Conservation (phyloP, 2,797 vertebrate species). For the Microhierax caerulescens region DNA sequence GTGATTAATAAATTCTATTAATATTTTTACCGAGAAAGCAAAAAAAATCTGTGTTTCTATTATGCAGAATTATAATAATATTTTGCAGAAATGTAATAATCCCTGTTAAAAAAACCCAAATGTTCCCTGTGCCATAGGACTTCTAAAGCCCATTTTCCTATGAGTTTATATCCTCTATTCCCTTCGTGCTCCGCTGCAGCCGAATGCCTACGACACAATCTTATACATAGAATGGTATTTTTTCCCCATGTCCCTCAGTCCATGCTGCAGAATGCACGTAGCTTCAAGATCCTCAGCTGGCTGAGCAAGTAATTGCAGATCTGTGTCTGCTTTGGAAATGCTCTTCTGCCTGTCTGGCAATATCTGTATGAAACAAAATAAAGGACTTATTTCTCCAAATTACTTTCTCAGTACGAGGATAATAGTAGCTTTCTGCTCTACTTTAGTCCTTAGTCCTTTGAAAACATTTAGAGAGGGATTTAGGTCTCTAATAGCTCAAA, state of each 20-base stretch:
- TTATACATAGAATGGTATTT: not conserved
- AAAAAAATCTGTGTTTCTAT: not conserved
- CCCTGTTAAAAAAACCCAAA: rapidly evolving
- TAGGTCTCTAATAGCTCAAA: not conserved
- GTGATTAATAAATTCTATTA: not conserved
- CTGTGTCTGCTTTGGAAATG: not conserved
- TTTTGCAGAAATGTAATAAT: not conserved
- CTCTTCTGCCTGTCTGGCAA: not conserved
- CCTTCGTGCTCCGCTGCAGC: not conserved
- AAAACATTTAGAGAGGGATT: not conserved
- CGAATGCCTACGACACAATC: not conserved
- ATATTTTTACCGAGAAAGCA: not conserved
- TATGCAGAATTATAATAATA: not conserved
- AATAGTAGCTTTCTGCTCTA: not conserved
- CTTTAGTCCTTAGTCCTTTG: not conserved
- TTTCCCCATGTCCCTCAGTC: not conserved
- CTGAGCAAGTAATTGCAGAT: not conserved
- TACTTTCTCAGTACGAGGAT: not conserved
- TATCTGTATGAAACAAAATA: not conserved
- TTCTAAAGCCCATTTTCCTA: not conserved
- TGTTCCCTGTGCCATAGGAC: not conserved
- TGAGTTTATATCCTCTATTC: not conserved
- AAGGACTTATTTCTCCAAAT: not conserved
- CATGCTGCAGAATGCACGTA: not conserved
- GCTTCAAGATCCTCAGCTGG: not conserved